Evolutionary conservation across 2,113 vertebrate species (phyloP).

Genomic region (Stigmatopora argus): DNA sequence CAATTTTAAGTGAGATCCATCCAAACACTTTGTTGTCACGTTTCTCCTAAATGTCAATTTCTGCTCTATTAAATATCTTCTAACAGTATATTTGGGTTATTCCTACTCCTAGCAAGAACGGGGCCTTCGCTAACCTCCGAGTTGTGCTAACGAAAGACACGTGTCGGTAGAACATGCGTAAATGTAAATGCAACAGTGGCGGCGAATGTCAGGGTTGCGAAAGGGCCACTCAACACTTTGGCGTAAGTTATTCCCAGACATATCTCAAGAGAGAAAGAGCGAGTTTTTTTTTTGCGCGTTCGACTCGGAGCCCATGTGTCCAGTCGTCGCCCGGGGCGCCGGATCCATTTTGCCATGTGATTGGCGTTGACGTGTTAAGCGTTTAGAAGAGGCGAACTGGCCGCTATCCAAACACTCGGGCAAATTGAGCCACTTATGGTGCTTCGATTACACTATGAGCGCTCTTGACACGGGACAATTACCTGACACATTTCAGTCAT

Average conservation of each 20-base stretch:
- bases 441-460: conserved; percentile 12
- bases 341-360: conserved; percentile 28
- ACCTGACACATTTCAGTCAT: conserved; percentile 2
- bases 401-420: conserved; percentile 44
- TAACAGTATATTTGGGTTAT: neutral
- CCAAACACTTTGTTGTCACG: no score
- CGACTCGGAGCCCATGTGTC: neutral
- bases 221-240: neutral
- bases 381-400: conserved; percentile 39
- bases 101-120: neutral
- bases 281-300: neutral
- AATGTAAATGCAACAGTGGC: neutral
- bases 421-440: conserved; percentile 25
- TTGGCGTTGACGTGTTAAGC: conserved; percentile 39
- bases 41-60: neutral
- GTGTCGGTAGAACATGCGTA: neutral
- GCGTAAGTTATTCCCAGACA: neutral
- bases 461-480: conserved; percentile 3
- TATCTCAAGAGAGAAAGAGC: neutral
- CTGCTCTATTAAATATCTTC: neutral
- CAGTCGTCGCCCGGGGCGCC: conserved; percentile 1
- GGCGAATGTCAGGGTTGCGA: neutral
- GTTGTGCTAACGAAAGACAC: neutral
- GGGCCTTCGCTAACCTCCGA: neutral
- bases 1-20: no score